A percentile compares a stretch with the other conserved stretches of the same genome.
Conservation (phyloP, 1,140 invertebrate genomes). For the Philaenus spumarius region DNA sequence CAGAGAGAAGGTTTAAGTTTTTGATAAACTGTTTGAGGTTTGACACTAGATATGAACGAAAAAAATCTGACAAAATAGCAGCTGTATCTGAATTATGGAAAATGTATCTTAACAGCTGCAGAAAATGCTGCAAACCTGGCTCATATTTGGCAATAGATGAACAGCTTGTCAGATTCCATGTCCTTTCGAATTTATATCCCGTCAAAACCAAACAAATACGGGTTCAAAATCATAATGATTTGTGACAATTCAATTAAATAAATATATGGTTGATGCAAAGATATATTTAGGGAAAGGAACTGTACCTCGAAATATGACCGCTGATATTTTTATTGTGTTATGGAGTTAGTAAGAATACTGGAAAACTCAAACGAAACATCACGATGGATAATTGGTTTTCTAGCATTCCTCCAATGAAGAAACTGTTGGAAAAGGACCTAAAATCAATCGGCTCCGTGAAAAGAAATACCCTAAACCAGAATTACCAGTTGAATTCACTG, state of each 20-base stretch:
- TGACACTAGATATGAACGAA: slow-evolving; percentile 31
- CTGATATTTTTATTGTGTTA: slow-evolving; percentile 28
- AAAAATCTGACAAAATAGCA: slow-evolving; percentile 27
- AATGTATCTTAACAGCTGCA: slow-evolving; percentile 30
- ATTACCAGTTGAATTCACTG: slow-evolving; percentile 5
- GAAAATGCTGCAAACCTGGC: slow-evolving; percentile 28
- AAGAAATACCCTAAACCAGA: slow-evolving; percentile 33
- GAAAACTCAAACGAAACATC: slow-evolving; percentile 33
- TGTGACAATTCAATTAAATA: slow-evolving; percentile 28
- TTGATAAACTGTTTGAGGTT: slow-evolving; percentile 35
- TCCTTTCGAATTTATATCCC: slow-evolving; percentile 36
- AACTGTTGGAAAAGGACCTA: slow-evolving; percentile 26
- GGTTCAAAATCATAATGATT: slow-evolving; percentile 39
- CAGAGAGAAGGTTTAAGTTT: slow-evolving; percentile 35
- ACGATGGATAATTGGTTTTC: slow-evolving; percentile 37
- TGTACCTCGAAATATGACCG: slow-evolving; percentile 6
- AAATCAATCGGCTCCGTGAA: slow-evolving; percentile 30
- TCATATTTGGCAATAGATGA: slow-evolving; percentile 35
- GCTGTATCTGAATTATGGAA: slow-evolving; percentile 29
- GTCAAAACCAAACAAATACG: slow-evolving; percentile 16
- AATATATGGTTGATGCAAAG: slow-evolving; percentile 36
- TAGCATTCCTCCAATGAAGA: slow-evolving; percentile 23
- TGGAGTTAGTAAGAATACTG: slow-evolving; percentile 29
- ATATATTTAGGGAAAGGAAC: slow-evolving; percentile 36
- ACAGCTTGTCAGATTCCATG: slow-evolving; percentile 38